Conservation (phyloP, 2,113 vertebrate species). For the Phalacrocorax pelagicus region DNA sequence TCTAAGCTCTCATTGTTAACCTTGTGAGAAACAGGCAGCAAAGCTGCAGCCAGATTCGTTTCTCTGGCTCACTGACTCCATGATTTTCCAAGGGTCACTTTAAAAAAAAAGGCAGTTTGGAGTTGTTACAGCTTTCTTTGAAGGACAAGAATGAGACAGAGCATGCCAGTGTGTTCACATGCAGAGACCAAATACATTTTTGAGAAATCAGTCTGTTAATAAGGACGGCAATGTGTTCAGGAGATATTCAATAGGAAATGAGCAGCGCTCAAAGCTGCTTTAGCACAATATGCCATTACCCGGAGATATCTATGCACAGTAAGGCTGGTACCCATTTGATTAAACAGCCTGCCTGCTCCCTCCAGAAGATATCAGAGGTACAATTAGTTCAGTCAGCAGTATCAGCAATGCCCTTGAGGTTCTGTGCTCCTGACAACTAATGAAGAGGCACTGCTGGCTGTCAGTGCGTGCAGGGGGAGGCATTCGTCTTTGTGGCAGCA, state of each 20-base stretch:
- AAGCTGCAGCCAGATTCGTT: not conserved
- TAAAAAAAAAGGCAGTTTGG: not conserved
- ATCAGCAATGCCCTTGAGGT: conserved; percentile 60
- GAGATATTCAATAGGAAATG: not conserved
- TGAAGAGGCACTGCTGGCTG: conserved; percentile 65
- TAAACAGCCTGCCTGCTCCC: not conserved
- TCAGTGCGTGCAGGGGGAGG: not conserved
- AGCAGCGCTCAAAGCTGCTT: not conserved
- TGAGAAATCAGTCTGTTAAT: not conserved
- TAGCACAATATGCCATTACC: accelerated
- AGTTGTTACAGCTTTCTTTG: not conserved
- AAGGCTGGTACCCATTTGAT: not conserved
- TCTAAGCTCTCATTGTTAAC: not conserved
- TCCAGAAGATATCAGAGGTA: conserved; percentile 9
- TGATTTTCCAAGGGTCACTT: not conserved
- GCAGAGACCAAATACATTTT: not conserved
- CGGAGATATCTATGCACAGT: accelerated
- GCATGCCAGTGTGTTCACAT: accelerated
- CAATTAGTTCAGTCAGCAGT: conserved; percentile 44
- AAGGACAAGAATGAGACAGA: not conserved
- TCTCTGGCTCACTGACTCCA: not conserved
- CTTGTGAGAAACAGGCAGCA: not conserved
- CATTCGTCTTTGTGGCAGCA: conserved; percentile 64
- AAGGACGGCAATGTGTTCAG: not conserved
- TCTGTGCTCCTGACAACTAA: conserved; percentile 40